Evolutionary conservation across 2,113 vertebrate species (phyloP).

Genomic region (Strix aluco): DNA sequence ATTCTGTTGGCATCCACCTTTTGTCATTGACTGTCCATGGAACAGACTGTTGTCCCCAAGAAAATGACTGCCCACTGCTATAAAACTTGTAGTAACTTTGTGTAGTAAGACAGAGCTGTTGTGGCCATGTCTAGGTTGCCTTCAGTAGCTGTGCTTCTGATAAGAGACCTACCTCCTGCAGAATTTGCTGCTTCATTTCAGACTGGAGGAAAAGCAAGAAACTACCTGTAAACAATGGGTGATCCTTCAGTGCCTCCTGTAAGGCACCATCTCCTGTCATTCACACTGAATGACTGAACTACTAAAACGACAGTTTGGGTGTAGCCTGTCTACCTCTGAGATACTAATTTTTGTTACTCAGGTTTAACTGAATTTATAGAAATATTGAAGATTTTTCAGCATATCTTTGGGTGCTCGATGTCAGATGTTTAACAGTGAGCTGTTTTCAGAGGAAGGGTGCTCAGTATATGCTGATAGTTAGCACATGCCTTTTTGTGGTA

Average conservation of each 20-base stretch:
- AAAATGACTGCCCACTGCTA: neutral
- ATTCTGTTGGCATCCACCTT: neutral
- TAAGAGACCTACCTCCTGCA: neutral
- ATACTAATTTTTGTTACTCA: neutral
- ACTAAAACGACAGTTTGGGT: rapidly evolving
- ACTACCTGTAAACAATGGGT: neutral
- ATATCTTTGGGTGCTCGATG: neutral
- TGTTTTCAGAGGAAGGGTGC: neutral
- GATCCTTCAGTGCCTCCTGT: neutral
- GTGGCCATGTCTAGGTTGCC: neutral
- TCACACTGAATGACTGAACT: rapidly evolving
- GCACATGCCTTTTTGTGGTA: neutral
- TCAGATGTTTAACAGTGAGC: neutral
- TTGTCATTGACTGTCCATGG: neutral
- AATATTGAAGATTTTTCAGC: neutral
- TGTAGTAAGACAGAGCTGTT: neutral
- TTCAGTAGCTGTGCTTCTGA: neutral
- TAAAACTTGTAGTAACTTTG: neutral
- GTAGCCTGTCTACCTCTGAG: neutral
- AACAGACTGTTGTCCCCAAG: neutral
- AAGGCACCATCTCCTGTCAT: neutral
- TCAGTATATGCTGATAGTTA: neutral
- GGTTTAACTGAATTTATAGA: neutral
- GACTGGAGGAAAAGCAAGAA: neutral
- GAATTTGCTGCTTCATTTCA: neutral